Base-by-base conservation (phyloP, 1,140 invertebrate species). In the Galendromus occidentalis region DNA sequence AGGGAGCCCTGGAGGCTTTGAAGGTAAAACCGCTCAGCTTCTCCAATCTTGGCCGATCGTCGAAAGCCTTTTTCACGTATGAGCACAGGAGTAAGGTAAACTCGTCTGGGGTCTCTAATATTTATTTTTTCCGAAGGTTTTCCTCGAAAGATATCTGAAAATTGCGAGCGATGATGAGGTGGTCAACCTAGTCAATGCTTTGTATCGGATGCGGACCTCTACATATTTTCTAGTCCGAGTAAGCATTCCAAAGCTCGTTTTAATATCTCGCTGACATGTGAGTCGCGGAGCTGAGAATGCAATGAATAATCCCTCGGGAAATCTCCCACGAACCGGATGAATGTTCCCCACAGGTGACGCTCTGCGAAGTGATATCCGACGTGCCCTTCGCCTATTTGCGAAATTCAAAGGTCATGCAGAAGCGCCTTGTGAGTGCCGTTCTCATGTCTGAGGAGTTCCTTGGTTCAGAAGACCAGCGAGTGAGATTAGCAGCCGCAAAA, bases 171-270 rank as follows among this genome's bases (percentile, higher is more conserved):
- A 59, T 59, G 33, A 14, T 29, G 51, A 59, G 33, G 51, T 9
- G 25, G 25, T 59, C 9, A 1, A 22, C 14, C 22, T 59, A 22
- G 51, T 59, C 4, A 33, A 59, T 22, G 51, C 51, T 14, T 9
- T 59, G 25, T 59, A 59, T 59, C 51, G 51, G 20, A 25, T 59
- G 4, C 25, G 51, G 22, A 59, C 51, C 14, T 59, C 51, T 20
- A 59, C 51, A 9, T 59, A 59, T 59, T 59, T 59, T 33, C 51
- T 59, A 17, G 14, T 59, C 6, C 51, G 51, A 9, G 51, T 59
- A 17, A 59, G 51, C n/a, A n/a, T 59, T 39, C 33, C n/a, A n/a
- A n/a, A n/a, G n/a, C n/a, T n/a, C n/a, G n/a, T n/a, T n/a, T n/a
- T n/a, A n/a, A n/a, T n/a, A n/a, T n/a, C n/a, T n/a, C n/a, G n/a